A percentile compares a stretch with the other conserved stretches of the same genome.
phyloP scores from a whole-genome alignment of 2,797 vertebrate genomes.

The Caiman crocodilus region DNA sequence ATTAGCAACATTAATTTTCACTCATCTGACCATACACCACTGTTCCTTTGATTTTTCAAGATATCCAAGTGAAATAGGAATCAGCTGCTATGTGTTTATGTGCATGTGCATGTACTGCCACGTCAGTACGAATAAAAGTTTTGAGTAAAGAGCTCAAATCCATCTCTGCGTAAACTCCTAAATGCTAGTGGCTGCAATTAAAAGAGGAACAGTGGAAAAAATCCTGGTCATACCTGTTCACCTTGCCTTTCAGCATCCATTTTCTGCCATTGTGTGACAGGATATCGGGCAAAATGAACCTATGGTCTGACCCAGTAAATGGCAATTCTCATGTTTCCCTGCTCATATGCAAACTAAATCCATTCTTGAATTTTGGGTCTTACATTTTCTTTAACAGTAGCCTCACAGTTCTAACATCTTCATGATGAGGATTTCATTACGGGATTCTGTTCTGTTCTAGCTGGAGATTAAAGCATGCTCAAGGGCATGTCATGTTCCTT shows the following conservation, averaged over 20 bases:
- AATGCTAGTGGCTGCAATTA: too few species aligned
- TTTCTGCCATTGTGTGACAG: too few species aligned
- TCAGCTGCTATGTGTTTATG: background rate
- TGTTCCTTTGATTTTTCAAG: background rate
- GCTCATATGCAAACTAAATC: too few species aligned
- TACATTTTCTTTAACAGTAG: background rate
- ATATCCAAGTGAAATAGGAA: constrained; percentile 13
- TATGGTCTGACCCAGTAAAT: too few species aligned
- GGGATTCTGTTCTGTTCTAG: background rate
- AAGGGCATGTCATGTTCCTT: background rate
- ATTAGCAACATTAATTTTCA: background rate
- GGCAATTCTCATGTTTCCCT: background rate
- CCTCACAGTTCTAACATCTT: background rate
- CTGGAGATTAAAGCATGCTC: background rate
- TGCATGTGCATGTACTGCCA: background rate
- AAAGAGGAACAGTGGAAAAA: too few species aligned
- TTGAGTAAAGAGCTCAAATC: background rate
- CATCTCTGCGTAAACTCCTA: constrained; percentile 1
- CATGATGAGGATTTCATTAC: background rate
- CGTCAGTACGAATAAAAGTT: background rate
- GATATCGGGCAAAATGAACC: too few species aligned
- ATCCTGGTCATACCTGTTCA: too few species aligned
- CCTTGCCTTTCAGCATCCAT: too few species aligned
- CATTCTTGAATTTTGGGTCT: too few species aligned
- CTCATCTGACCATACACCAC: background rate